Evolutionary conservation across 2,113 vertebrate genomes (phyloP), one percentile per base, ranked within the genome.

Genomic region (Cepphus grylle): DNA sequence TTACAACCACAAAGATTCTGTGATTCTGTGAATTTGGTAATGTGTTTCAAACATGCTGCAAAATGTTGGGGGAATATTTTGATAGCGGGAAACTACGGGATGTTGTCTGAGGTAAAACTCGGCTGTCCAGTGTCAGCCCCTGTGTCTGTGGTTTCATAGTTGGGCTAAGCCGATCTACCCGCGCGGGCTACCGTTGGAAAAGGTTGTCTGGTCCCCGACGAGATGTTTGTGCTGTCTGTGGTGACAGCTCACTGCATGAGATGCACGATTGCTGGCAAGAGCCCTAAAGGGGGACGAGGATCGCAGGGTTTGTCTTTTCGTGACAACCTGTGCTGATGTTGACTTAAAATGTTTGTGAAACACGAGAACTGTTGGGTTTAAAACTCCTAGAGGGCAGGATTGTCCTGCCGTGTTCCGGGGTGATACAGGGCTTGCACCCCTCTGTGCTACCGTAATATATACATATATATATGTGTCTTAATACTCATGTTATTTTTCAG

Each of bases 391-490:
- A 55, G 25, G 58, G 23, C 14, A 45, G 42, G 86, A 40, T 81
- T 89, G 23, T 66, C 40, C 21, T 81, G 15, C 30, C 4, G 0
- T 11, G 14, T 32, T 52, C 20, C 15, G n/a, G 63, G 52, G 42
- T 45, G 40, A 62, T 17, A 9, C 5, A 16, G 18, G 16, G 29
- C 19, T 38, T 26, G 15, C 15, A 25, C 26, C 32, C 30, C 8
- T 25, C 27, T 0, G 0, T 6, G 26, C n/a, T 49, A 30, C 40
- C 1, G 0, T 7, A 4, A 4, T 10, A 15, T 2, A 0, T 29
- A 6, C 18, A 9, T 45, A 9, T 45, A 18, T 1, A 3, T 45
- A 18, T 1, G 3, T 16, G 12, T 23, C 32, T 34, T 52, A 16
- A 26, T 27, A 32, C 6, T 70, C 2, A 26, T 30, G 6, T 20